Conservation (phyloP, 1,140 invertebrate genomes). For the Hypothenemus hampei region DNA sequence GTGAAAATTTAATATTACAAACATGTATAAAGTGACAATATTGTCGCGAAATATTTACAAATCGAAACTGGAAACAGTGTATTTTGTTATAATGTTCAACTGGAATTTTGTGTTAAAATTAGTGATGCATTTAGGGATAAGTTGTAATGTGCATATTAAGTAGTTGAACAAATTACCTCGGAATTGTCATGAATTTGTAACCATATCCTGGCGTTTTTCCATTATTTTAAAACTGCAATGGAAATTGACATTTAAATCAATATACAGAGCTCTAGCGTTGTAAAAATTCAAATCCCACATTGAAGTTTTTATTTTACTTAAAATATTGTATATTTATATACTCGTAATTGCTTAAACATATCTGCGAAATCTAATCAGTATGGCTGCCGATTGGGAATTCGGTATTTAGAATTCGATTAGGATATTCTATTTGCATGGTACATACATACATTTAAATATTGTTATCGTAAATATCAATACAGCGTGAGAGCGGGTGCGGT, state of each 20-base stretch:
- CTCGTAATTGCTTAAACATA: neutral
- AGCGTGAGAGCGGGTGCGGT: neutral
- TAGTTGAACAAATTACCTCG: slow-evolving; percentile 12
- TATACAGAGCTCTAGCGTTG: too few species aligned
- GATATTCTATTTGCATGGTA: slow-evolving; percentile 6
- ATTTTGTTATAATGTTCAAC: slow-evolving; percentile 5
- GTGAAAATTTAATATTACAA: slow-evolving; percentile 8
- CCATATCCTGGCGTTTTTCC: neutral
- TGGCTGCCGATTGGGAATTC: neutral
- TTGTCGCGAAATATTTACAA: slow-evolving; percentile 7
- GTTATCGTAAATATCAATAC: neutral
- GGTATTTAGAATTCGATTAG: slow-evolving; percentile 8
- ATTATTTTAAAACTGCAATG: neutral
- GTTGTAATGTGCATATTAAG: slow-evolving; percentile 19
- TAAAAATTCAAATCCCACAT: too few species aligned
- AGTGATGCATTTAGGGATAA: slow-evolving; percentile 12
- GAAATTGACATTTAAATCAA: too few species aligned
- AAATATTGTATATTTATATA: slow-evolving; percentile 7
- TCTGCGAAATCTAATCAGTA: slow-evolving; percentile 3
- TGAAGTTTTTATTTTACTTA: too few species aligned
- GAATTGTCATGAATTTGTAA: slow-evolving; percentile 15
- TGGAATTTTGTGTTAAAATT: slow-evolving; percentile 6
- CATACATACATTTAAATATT: neutral
- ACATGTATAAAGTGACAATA: slow-evolving; percentile 7
- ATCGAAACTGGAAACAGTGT: slow-evolving; percentile 13